Evolutionary conservation across 2,888 invertebrate genomes (phyloP), one percentile per base, ranked within the genome.

Genomic region (Tubulanus polymorphus): DNA sequence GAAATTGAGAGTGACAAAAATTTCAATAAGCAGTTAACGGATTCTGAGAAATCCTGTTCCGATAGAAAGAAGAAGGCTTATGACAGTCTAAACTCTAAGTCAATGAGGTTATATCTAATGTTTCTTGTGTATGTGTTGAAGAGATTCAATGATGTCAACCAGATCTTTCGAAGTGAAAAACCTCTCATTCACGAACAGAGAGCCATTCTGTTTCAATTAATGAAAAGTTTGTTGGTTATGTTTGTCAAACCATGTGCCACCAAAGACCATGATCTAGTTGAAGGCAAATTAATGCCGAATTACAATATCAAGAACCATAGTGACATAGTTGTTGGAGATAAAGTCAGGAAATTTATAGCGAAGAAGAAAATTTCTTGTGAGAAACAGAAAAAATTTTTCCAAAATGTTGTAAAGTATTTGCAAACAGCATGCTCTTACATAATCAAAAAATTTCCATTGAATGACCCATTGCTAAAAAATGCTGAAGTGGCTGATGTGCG

Each of bases 401-500:
- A 27, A 18, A 25, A 26, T 54, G 59, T 56, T 6, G 37, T n/a
- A 37, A 26, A 52, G 27, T 63, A 55, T 51, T 61, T 58, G 41
- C 26, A 28, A 30, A 30, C 27, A 18, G 58, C 55, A 3, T 60
- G 58, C 48, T 20, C 53, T 23, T 60, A 62, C 37, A 51, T 63
- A n/a, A 55, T 52, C 23, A 37, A 30, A 20, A 57, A 55, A 35
- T 53, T 62, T 20, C 62, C 59, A 37, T 37, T 63, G 18, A 46
- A 59, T 37, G 58, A 60, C 41, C 55, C 54, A 23, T 30, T 63
- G 25, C 32, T 63, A 18, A 29, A 25, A 18, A 37, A 56, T 56
- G 55, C 51, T 35, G 55, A 62, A 55, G 55, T 62, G 30, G 60
- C 37, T 15, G 59, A 63, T 59, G 52, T 56, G n/a, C n/a, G n/a